Conservation (phyloP, 2,113 vertebrate species). For the Dicentrarchus labrax region DNA sequence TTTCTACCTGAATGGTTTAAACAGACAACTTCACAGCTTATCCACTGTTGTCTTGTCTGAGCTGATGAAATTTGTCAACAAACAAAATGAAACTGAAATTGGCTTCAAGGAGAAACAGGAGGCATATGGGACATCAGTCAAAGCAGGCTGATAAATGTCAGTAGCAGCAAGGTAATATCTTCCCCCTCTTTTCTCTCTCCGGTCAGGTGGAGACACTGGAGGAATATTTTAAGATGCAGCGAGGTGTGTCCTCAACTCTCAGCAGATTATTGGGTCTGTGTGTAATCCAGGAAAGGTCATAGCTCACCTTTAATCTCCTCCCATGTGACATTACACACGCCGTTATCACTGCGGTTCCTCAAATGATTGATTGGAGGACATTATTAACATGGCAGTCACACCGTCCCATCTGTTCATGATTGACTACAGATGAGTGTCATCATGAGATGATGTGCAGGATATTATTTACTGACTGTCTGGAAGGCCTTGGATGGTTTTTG, state of each 20-base stretch:
- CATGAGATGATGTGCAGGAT: constrained; percentile 17
- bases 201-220: constrained; percentile 11
- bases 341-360: constrained; percentile 15
- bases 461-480: constrained; percentile 28
- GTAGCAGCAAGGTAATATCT: constrained; percentile 8
- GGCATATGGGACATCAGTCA: constrained; percentile 50
- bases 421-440: constrained; percentile 40
- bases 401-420: constrained; percentile 40
- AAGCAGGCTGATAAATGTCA: constrained; percentile 57
- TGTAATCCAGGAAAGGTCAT: constrained; percentile 65
- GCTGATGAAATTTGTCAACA: constrained; percentile 68
- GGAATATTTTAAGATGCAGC: constrained; percentile 56
- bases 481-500: constrained; percentile 5
- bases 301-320: constrained; percentile 63
- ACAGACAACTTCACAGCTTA: constrained; percentile 28
- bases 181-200: neutral
- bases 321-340: constrained; percentile 29
- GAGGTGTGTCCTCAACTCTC: constrained; percentile 50
- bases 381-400: constrained; percentile 54
- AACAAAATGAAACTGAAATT: constrained; percentile 54
- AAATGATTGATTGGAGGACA: constrained; percentile 60
- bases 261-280: constrained; percentile 37
- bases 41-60: constrained; percentile 44
- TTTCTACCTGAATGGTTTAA: constrained; percentile 47
- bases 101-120: constrained; percentile 54